phyloP scores from a whole-genome alignment of 2,888 invertebrate genomes.

The Drosophila hamatofila region DNA sequence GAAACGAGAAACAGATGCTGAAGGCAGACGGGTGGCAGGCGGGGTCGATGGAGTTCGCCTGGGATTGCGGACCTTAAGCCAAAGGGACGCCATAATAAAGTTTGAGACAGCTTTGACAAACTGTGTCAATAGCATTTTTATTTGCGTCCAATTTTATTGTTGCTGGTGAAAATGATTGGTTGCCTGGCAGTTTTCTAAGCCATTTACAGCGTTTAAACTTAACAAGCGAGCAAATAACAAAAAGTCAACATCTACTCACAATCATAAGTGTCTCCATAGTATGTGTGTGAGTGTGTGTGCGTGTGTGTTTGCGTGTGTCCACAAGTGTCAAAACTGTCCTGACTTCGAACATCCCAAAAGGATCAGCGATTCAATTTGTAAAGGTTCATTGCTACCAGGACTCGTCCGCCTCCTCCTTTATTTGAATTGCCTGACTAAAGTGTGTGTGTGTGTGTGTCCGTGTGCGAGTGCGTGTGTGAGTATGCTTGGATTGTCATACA shows the following conservation, averaged over 20 bases:
- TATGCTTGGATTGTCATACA: slow-evolving; percentile 3
- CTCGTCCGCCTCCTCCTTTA: slow-evolving; percentile 40
- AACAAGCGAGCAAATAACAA: slow-evolving; percentile 79
- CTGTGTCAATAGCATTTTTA: slow-evolving; percentile 83
- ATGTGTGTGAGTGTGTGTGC: not conserved
- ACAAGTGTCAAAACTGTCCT: slow-evolving; percentile 68
- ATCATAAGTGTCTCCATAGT: slow-evolving; percentile 25
- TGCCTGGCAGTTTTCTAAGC: slow-evolving; percentile 77
- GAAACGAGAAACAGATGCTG: slow-evolving; percentile 39
- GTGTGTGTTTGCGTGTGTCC: slow-evolving; percentile 33
- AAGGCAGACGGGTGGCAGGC: not conserved
- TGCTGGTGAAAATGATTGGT: slow-evolving; percentile 46
- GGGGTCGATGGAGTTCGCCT: not conserved
- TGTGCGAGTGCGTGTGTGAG: slow-evolving; percentile 7
- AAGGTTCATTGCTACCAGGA: slow-evolving; percentile 70
- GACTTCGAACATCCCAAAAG: slow-evolving; percentile 67
- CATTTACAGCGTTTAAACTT: slow-evolving; percentile 83
- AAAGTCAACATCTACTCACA: slow-evolving; percentile 60
- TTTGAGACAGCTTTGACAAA: slow-evolving; percentile 70
- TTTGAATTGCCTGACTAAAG: slow-evolving; percentile 61
- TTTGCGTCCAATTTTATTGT: slow-evolving; percentile 80
- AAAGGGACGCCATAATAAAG: slow-evolving; percentile 21
- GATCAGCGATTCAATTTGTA: slow-evolving; percentile 82
- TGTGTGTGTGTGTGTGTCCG: slow-evolving; percentile 1
- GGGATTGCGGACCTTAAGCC: slow-evolving; percentile 11